Conservation (phyloP, 2,888 invertebrate species). For the Rotaria magnacalcarata region DNA sequence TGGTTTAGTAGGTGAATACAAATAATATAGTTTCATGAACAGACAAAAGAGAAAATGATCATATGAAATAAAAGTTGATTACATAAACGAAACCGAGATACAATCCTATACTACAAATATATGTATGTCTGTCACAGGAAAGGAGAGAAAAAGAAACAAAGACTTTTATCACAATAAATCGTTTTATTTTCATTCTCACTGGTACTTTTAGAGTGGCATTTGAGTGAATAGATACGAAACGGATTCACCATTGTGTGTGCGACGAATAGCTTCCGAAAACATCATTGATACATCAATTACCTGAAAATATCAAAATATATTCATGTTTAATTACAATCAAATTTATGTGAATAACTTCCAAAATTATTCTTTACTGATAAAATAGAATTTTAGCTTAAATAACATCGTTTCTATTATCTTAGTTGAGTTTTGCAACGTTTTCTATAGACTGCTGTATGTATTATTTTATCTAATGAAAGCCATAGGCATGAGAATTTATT, state of each 20-base stretch:
- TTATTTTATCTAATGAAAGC: too few relatives aligned
- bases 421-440: too few relatives aligned
- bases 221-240: slow-evolving; percentile 96
- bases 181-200: background rate
- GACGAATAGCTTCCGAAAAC: slow-evolving; percentile 93
- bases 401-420: too few relatives aligned
- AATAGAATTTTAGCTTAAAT: too few relatives aligned
- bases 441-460: too few relatives aligned
- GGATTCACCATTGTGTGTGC: slow-evolving; percentile 97
- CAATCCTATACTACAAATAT: background rate
- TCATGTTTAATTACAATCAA: too few relatives aligned
- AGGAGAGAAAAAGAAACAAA: background rate
- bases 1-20: background rate
- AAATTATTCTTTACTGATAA: too few relatives aligned
- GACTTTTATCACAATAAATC: background rate
- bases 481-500: too few relatives aligned
- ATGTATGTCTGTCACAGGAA: background rate
- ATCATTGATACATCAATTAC: slow-evolving; percentile 99
- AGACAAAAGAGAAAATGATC: background rate
- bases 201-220: slow-evolving; percentile 69
- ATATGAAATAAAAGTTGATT: background rate
- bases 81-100: background rate
- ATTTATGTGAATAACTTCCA: too few relatives aligned
- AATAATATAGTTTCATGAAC: background rate
- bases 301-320: slow-evolving; percentile 63